A percentile compares a stretch with the other conserved stretches of the same genome.
Conservation (phyloP, 2,113 vertebrate genomes). For the Polyodon spathula region DNA sequence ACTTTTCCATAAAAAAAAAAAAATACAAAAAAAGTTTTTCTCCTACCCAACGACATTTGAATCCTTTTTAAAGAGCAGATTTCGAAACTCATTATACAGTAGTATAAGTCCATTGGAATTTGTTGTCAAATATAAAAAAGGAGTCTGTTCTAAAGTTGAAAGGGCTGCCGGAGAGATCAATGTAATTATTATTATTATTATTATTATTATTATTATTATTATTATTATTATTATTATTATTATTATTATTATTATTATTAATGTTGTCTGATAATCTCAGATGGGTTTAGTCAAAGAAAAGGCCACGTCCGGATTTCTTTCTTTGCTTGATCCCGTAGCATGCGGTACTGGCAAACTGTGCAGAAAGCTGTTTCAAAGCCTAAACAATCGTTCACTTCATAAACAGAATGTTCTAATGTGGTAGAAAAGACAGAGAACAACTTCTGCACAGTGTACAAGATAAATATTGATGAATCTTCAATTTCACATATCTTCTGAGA, state of each 20-base stretch:
- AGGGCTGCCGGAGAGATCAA: conserved; percentile 10
- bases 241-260: no score
- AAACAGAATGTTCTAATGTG: conserved; percentile 45
- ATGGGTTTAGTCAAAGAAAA: conserved; percentile 22
- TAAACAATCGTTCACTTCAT: conserved; percentile 35
- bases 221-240: no score
- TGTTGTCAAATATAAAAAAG: no score
- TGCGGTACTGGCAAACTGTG: conserved; percentile 28
- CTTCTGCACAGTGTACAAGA: conserved; percentile 54
- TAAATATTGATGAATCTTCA: conserved; percentile 65
- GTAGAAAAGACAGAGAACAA: conserved; percentile 52
- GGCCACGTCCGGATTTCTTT: background rate
- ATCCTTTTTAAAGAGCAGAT: no score
- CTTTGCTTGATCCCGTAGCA: conserved; percentile 31
- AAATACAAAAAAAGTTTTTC: no score
- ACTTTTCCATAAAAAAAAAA: no score
- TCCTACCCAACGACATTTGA: no score
- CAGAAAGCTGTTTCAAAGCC: conserved; percentile 25
- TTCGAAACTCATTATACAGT: no score
- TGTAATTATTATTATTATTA: no score
- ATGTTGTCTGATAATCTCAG: conserved; percentile 50
- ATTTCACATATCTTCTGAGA: conserved; percentile 41
- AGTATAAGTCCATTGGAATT: no score
- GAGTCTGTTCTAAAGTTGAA: conserved; percentile 37
- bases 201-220: no score